Evolutionary conservation across 1,140 invertebrate genomes (phyloP).

Genomic region (Neoseiulus cucumeris): DNA sequence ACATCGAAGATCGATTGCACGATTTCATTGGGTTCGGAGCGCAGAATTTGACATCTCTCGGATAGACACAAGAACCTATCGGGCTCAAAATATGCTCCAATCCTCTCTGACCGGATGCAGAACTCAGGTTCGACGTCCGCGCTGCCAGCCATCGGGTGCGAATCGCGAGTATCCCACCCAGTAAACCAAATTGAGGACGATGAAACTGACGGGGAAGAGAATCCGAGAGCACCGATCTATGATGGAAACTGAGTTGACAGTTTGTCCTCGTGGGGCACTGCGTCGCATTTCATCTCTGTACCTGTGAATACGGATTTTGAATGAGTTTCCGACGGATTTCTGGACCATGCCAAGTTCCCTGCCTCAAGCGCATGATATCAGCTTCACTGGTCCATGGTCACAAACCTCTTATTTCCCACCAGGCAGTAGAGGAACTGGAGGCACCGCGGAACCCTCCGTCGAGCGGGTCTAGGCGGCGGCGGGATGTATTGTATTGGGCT

Average conservation of each 20-base stretch:
- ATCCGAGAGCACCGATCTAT: slow-evolving; percentile 50
- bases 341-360: background rate
- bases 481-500: background rate
- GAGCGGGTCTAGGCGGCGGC: background rate
- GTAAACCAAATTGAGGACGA: slow-evolving; percentile 54
- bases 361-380: background rate
- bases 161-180: slow-evolving; percentile 30
- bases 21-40: no score
- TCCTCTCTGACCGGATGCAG: no score
- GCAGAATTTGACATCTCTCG: no score
- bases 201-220: slow-evolving; percentile 50
- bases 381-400: background rate
- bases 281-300: background rate
- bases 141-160: background rate
- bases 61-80: no score
- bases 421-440: slow-evolving; percentile 5
- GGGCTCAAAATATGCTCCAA: no score
- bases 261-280: slow-evolving; percentile 10
- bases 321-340: background rate
- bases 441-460: background rate
- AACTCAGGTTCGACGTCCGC: background rate
- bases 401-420: background rate
- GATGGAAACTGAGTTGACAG: slow-evolving; percentile 49
- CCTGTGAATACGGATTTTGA: background rate
- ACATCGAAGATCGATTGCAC: no score